Conservation (phyloP, 2,888 invertebrate species). For the Scelioninae gen. 1 region DNA sequence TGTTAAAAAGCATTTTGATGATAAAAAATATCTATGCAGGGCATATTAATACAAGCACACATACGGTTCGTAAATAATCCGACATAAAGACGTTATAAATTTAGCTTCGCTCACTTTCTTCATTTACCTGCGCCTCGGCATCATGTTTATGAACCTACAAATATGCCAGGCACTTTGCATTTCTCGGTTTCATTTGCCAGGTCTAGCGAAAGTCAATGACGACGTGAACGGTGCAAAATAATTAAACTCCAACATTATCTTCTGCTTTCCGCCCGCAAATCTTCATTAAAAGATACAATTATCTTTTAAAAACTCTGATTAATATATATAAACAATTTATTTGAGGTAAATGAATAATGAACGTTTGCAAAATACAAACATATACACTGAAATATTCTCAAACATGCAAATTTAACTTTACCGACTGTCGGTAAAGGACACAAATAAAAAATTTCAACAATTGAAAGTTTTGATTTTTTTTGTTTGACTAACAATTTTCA, state of each 20-base stretch:
- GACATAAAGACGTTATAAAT: slow-evolving; percentile 64
- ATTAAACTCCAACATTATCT: slow-evolving; percentile 34
- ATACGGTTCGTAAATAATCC: slow-evolving; percentile 54
- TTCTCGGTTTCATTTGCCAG: slow-evolving; percentile 60
- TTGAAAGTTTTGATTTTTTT: too few species aligned
- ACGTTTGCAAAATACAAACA: too few species aligned
- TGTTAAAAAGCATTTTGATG: slow-evolving; percentile 13
- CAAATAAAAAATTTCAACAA: too few species aligned
- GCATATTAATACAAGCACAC: slow-evolving; percentile 61
- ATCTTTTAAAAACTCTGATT: slow-evolving; percentile 26
- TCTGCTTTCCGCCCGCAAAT: neutral
- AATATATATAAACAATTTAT: too few species aligned
- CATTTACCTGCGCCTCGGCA: slow-evolving; percentile 59
- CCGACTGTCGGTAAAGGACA: too few species aligned
- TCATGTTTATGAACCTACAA: slow-evolving; percentile 65
- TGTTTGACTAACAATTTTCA: too few species aligned
- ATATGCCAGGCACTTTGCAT: slow-evolving; percentile 67
- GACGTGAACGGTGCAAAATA: slow-evolving; percentile 28
- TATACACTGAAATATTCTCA: too few species aligned
- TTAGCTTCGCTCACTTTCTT: slow-evolving; percentile 68
- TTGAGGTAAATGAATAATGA: too few species aligned
- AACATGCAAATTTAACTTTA: too few species aligned
- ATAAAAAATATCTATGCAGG: slow-evolving; percentile 39
- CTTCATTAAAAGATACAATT: slow-evolving; percentile 26
- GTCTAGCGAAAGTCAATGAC: slow-evolving; percentile 64